Evolutionary conservation across 2,888 invertebrate species (phyloP).

Genomic region (Apodemia zela): DNA sequence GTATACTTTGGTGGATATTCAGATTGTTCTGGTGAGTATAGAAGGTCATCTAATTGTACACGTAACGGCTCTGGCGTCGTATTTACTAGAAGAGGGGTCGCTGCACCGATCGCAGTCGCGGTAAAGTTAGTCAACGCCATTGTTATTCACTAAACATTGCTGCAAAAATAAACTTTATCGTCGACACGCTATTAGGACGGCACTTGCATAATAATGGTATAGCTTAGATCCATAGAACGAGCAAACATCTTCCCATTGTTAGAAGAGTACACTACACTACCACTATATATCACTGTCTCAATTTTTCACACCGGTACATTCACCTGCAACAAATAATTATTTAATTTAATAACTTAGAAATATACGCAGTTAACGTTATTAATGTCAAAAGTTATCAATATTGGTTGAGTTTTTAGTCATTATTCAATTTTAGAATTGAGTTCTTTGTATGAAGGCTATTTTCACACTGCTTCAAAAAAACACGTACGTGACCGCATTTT

Average conservation of each 20-base stretch:
- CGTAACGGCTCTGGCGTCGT: conserved; percentile 56
- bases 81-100: conserved; percentile 51
- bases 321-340: conserved; percentile 55
- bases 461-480: too few relatives aligned
- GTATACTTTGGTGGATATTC: conserved; percentile 47
- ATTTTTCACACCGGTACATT: conserved; percentile 34
- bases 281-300: conserved; percentile 48
- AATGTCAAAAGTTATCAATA: too few relatives aligned
- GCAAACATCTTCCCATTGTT: conserved; percentile 53
- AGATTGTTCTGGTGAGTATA: conserved; percentile 61
- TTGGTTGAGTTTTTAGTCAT: too few relatives aligned
- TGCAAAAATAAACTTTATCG: conserved; percentile 45
- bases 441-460: too few relatives aligned
- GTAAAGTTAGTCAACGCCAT: conserved; percentile 74
- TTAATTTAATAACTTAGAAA: background rate
- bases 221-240: background rate
- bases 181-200: conserved; percentile 46
- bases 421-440: too few relatives aligned
- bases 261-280: conserved; percentile 49
- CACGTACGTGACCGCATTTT: too few relatives aligned
- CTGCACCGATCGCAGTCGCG: conserved; percentile 52
- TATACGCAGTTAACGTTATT: background rate
- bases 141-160: conserved; percentile 61
- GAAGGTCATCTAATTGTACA: conserved; percentile 61
- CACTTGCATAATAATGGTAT: conserved; percentile 54